phyloP scores from a whole-genome alignment of 37 sponge, comb jelly and placozoan species.

The Tethya wilhelma region DNA sequence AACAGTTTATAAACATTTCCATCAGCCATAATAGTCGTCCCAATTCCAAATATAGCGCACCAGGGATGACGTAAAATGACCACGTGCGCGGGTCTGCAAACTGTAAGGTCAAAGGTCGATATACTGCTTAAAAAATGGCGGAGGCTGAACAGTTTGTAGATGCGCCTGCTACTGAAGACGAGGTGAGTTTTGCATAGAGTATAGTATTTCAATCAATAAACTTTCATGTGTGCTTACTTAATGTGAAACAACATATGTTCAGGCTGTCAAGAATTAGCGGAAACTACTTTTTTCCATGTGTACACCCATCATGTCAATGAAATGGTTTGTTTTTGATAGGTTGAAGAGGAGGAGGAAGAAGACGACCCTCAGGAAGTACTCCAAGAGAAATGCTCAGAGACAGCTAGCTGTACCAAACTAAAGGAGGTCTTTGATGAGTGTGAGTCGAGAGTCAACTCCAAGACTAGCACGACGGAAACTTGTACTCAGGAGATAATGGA shows the following conservation, averaged over 20 bases:
- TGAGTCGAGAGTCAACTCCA: conserved; percentile 74
- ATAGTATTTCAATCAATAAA: neutral
- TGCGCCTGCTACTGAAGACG: conserved; percentile 14
- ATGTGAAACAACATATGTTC: no score
- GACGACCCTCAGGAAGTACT: conserved; percentile 78
- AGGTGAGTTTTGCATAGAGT: neutral
- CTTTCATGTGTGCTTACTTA: no score
- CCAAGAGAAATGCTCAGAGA: conserved; percentile 82
- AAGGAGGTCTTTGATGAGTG: conserved; percentile 74
- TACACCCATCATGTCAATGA: neutral
- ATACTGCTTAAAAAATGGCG: conserved; percentile 42
- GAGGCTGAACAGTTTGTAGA: conserved; percentile 35
- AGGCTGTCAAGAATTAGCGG: no score
- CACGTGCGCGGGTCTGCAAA: neutral
- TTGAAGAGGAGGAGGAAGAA: conserved; percentile 47
- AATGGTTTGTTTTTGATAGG: neutral
- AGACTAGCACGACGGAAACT: conserved; percentile 73
- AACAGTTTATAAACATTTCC: conserved; percentile 41
- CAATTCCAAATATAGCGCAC: conserved; percentile 2
- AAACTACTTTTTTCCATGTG: neutral
- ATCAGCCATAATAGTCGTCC: conserved; percentile 46
- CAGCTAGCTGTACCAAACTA: conserved; percentile 63
- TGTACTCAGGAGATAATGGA: conserved; percentile 89
- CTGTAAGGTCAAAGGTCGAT: neutral
- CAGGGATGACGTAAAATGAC: neutral